A percentile compares a stretch with the other conserved stretches of the same genome.
Evolutionary conservation across 2,113 vertebrate genomes (phyloP).

Genomic region (Pseudopipra pipra): DNA sequence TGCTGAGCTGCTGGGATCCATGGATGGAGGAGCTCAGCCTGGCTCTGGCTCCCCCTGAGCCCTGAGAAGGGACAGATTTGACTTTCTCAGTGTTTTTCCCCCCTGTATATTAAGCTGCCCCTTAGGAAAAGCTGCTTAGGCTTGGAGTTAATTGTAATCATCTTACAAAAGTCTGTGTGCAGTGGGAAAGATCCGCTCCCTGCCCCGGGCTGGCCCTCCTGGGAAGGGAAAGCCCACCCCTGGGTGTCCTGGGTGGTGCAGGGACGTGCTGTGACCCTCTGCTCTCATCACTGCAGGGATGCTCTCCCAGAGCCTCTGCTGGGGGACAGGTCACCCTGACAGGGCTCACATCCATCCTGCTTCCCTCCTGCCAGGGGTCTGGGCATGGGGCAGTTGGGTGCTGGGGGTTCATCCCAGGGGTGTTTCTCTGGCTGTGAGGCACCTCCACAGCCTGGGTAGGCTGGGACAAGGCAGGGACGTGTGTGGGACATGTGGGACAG

Average conservation of each 20-base stretch:
- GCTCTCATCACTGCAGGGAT: not conserved
- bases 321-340: not conserved
- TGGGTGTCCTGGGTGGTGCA: not conserved
- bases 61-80: not conserved
- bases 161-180: not conserved
- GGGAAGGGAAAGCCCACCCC: not conserved
- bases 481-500: not conserved
- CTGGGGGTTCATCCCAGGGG: not conserved
- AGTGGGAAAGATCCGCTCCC: accelerated
- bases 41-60: not conserved
- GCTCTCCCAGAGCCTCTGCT: not conserved
- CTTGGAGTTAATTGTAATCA: conserved; percentile 24
- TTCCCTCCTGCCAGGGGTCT: not conserved
- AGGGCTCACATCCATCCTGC: not conserved
- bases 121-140: conserved; percentile 41
- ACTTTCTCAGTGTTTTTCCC: not conserved
- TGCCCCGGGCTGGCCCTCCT: accelerated
- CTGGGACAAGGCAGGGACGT: not conserved
- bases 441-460: not conserved
- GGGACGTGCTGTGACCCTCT: accelerated
- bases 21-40: not conserved
- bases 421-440: not conserved
- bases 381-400: accelerated
- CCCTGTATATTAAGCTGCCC: not conserved
- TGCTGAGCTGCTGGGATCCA: not conserved